A percentile compares a stretch with the other conserved stretches of the same genome.
Conservation (phyloP, 2,113 vertebrate species). For the Hirundichthys speculiger region DNA sequence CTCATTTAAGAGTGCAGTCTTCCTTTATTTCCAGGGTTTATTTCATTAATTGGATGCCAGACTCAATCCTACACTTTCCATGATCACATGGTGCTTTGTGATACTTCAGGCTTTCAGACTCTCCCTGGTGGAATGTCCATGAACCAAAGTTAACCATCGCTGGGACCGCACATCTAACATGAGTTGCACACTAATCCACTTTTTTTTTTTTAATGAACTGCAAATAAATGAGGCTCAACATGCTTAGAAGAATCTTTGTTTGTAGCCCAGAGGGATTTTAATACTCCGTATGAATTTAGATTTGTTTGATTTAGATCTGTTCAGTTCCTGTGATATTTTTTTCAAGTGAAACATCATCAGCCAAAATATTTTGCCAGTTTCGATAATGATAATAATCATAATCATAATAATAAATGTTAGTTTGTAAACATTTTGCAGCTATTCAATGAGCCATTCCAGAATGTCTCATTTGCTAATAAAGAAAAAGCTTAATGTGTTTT, state of each 20-base stretch:
- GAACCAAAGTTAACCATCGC: conserved; percentile 64
- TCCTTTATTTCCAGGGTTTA: conserved; percentile 57
- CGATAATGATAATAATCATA: too few relatives aligned
- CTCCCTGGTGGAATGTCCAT: conserved; percentile 72
- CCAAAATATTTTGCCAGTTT: neutral
- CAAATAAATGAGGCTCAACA: conserved; percentile 34
- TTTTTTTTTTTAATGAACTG: conserved; percentile 1
- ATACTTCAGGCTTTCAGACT: conserved; percentile 72
- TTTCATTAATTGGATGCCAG: conserved; percentile 64
- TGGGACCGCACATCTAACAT: conserved; percentile 50
- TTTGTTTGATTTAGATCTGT: neutral
- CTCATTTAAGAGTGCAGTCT: conserved; percentile 26
- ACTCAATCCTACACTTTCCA: conserved; percentile 63
- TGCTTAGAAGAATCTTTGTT: conserved; percentile 31
- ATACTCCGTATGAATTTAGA: conserved; percentile 9
- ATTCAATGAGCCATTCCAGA: too few relatives aligned
- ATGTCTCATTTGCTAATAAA: too few relatives aligned
- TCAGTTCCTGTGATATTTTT: too few relatives aligned
- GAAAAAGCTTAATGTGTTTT: too few relatives aligned
- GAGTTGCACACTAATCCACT: conserved; percentile 46
- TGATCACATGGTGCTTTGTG: conserved; percentile 71
- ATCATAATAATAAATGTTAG: too few relatives aligned
- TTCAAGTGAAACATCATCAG: neutral
- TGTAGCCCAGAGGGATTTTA: conserved; percentile 15
- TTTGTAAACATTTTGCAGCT: too few relatives aligned